A percentile compares a stretch with the other conserved stretches of the same genome.
phyloP scores from a whole-genome alignment of 2,888 invertebrate genomes.

The Pyrocoelia pectoralis region DNA sequence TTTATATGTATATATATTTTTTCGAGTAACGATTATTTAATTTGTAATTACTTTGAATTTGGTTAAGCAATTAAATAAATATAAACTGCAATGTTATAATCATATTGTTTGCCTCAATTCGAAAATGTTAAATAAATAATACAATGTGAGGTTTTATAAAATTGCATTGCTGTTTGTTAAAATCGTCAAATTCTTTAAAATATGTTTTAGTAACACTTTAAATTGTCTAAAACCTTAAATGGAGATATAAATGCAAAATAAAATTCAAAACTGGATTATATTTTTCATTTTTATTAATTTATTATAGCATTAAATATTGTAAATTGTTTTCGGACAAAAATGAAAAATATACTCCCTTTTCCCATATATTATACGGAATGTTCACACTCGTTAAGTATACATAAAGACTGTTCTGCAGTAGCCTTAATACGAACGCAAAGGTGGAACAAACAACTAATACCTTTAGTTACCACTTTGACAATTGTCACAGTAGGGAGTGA shows the following conservation, averaged over 20 bases:
- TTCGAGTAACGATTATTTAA: constrained; percentile 21
- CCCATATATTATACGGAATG: too few relatives aligned
- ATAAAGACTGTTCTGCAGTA: constrained; percentile 21
- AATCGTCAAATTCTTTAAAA: neutral
- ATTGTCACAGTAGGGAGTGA: constrained; percentile 14
- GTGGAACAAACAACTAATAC: constrained; percentile 8
- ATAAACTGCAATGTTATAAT: neutral
- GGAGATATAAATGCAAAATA: too few relatives aligned
- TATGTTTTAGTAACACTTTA: too few relatives aligned
- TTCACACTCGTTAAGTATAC: constrained; percentile 14
- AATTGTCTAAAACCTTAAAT: too few relatives aligned
- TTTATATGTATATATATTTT: constrained; percentile 13
- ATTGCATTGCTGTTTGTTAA: constrained; percentile 1
- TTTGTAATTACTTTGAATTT: constrained; percentile 17
- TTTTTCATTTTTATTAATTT: neutral
- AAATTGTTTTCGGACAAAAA: neutral
- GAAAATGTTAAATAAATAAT: neutral
- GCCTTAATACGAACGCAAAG: constrained; percentile 17
- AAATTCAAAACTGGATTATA: neutral
- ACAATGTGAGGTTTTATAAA: neutral
- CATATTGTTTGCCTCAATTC: neutral
- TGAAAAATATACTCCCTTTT: neutral
- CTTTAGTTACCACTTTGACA: constrained; percentile 21
- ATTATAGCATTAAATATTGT: neutral
- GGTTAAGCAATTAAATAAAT: constrained; percentile 19